Evolutionary conservation across 2,888 invertebrate species (phyloP), one percentile per base, ranked within the genome.

Genomic region (Sminthurinus aureus): DNA sequence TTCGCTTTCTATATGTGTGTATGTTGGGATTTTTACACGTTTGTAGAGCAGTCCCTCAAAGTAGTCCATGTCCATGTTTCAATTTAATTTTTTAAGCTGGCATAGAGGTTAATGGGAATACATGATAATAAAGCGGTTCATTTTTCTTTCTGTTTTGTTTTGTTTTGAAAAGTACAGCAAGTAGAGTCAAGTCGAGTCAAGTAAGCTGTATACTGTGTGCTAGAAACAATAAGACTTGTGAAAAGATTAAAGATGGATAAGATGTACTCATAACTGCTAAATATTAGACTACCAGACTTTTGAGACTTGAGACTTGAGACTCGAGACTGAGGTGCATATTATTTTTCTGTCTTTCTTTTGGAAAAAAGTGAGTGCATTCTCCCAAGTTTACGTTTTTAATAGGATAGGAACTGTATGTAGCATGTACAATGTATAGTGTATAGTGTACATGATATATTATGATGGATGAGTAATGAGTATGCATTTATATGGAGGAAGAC

Each of bases 61-160:
- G 58, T 58, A 58, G 58, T 58, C 58, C 58, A 58, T 58, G 58
- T 58, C 58, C 58, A 58, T 58, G 58, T 58, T 58, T 58, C 58
- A 13, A 58, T 58, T 58, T 58, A 58, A 58, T 13, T 58, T 58
- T 58, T 58, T 58, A 58, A 58, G 58, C 58, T 58, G 15, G 58
- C 58, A 58, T 58, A 11, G 58, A 58, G 58, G 58, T 58, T 58
- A 58, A 58, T 58, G 58, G 58, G 58, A 58, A 58, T 13, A 58
- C 18, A 58, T 58, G 58, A 58, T 58, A 58, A 58, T 58, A 58
- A 58, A 58, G 58, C 15, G 13, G 58, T 58, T 58, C 13, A 58
- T 58, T 58, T 58, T 18, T 18, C 58, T 58, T 58, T 58, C 18
- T 58, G 58, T 38, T 38, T 38, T 38, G 38, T 38, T 38, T n/a